Base-by-base conservation (phyloP, 2,797 vertebrate genomes). In the Apodemus agrarius region DNA sequence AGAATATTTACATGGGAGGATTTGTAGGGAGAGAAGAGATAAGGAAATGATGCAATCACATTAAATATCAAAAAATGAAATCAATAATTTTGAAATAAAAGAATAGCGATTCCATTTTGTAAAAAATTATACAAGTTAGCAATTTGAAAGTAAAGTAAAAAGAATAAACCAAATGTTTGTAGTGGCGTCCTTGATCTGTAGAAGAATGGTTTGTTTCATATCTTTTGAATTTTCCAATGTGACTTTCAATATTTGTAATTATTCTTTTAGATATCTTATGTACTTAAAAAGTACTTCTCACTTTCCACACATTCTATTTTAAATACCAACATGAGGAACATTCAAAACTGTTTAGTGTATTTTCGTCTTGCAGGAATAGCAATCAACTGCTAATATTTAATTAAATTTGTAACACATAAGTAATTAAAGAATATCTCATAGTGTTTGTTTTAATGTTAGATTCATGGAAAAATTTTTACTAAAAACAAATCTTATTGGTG, bases 321-420 rank as follows among this genome's bases (percentile, higher is more conserved):
- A 14, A 34, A 40, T 37, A 16, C 46, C 57, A 90, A 11, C 34
- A 76, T 80, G 43, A 75, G 67, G 2, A n/a, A 34, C n/a, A 75
- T 26, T 22, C 52, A 96, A 93, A 87, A 40, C 22, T 78, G 74
- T 84, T 80, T 24, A 69, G 86, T 89, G 12, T 63, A 1, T 26
- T 92, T 83, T 79, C 1, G 31, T 63, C 80, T 61, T 63, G n/a
- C 0, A 65, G 88, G 6, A 52, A 87, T 74, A 82, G 5, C 6
- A 52, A 31, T 65, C 34, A 89, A n/a, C 3, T 79, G 24, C n/a
- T 90, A 34, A 90, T 14, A 67, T 61, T 74, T 90, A 93, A 94
- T 61, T 94, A 78, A 93, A 92, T 59, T 10, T 96, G 0, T 52
- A 93, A 76, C 54, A 91, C 89, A 54, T 88, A 57, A 46, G 13